Conservation (phyloP, 2,888 invertebrate genomes). For the Lycaena phlaeas region DNA sequence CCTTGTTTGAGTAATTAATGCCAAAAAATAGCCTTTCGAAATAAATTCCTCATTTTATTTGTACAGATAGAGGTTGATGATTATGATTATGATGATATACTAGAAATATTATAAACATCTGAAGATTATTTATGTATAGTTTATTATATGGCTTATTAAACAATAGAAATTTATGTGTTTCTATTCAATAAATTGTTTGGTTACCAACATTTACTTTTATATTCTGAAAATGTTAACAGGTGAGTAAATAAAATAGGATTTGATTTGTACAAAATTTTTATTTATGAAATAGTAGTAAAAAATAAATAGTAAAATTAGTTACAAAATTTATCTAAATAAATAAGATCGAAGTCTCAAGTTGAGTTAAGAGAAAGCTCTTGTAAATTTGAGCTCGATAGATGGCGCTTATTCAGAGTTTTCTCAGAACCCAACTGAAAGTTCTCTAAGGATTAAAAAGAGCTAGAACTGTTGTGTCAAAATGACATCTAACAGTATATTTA, state of each 20-base stretch:
- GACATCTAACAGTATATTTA: constrained; percentile 46
- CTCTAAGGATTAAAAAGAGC: constrained; percentile 30
- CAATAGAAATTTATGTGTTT: no score
- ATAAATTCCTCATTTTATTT: no score
- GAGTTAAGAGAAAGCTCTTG: constrained; percentile 58
- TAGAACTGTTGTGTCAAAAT: constrained; percentile 36
- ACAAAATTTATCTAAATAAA: constrained; percentile 50
- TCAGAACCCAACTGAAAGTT: constrained; percentile 73
- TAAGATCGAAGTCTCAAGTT: constrained; percentile 69
- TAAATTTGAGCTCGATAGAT: constrained; percentile 11
- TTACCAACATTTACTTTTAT: no score
- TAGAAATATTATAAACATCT: no score
- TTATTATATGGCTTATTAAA: no score
- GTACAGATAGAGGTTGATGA: no score
- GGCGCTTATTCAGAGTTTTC: constrained; percentile 33
- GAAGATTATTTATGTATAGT: no score
- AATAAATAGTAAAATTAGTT: constrained; percentile 55
- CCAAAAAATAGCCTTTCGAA: no score
- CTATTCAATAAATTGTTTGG: no score
- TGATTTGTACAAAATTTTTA: constrained; percentile 67
- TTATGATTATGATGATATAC: no score
- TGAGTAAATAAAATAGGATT: constrained; percentile 31
- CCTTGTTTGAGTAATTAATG: no score
- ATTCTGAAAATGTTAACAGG: background rate
- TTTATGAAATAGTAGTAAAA: constrained; percentile 49